Base-by-base conservation (phyloP, 2,888 invertebrate species). In the Crocallis elinguaria region DNA sequence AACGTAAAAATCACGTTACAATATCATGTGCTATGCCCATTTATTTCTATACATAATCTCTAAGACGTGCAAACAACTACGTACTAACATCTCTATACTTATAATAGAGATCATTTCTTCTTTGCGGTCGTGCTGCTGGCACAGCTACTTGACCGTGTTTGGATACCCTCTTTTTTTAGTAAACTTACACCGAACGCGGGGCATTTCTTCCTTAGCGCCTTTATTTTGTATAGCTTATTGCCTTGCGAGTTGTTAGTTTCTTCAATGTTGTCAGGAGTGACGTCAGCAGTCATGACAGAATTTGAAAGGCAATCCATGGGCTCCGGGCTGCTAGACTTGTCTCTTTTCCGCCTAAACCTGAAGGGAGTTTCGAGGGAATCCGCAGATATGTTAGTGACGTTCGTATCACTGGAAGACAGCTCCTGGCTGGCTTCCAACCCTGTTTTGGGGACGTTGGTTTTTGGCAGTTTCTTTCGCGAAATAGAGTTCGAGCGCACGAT, bases 191-290 rank as follows among this genome's bases (percentile, higher is more conserved):
- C 86, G 49, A 88, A 86, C 1, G 85, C 79, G 3, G 89, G 90
- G 43, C 86, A 87, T 64, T 90, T 92, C 70, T 90, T 90, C 30
- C 92, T 69, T 36, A 91, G 59, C 14, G 92, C 92, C 63, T 92
- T 92, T 16, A 92, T 92, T 55, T 91, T 92, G 61, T 90, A 92
- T 6, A 92, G 62, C 57, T 90, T 90, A 56, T 91, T 91, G 0
- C 92, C 92, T 68, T 92, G 92, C 0, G 92, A 92, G 57, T 92
- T 88, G 30, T 77, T 84, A 0, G 87, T 83, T 59, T 92, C 92
- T 16, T 92, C 92, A 11, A 69, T 85, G 38, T 90, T 88, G 7
- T 90, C 92, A 0, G 88, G 86, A 0, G 89, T 87, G 0, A 87
- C 89, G 57, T 91, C 91, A 1, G 90, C 82, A 0, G 89, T 86